Percentiles rank a stretch among this genome's conserved stretches.
These are phyloP conservation scores for Echiichthys vipera DNA, from an alignment of 2,797 vertebrate species.

Conservation along the genomic window DNA sequence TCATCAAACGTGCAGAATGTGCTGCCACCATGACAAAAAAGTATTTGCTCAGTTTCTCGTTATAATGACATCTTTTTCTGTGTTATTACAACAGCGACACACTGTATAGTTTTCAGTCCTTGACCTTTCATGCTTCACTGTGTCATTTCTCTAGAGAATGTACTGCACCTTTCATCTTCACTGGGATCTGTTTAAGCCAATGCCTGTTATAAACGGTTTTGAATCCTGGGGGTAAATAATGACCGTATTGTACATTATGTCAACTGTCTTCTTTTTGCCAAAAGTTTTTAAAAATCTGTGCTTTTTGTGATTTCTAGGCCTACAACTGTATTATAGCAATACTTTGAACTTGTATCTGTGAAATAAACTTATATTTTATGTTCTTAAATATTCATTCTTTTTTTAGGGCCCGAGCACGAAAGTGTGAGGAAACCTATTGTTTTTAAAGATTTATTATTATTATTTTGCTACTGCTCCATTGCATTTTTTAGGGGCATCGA, in stretches of 20 bases:
- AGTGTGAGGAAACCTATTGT: no score
- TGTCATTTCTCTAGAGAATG: constrained; percentile 1
- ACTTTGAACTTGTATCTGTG: constrained; percentile 28
- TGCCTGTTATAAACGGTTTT: neutral
- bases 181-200: neutral
- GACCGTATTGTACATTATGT: neutral
- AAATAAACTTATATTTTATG: constrained; percentile 66
- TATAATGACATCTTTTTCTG: neutral
- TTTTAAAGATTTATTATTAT: no score
- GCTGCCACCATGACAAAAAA: neutral
- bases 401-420: no score
- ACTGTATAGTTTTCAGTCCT: neutral
- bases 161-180: neutral
- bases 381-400: neutral
- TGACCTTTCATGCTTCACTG: neutral
- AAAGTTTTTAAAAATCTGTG: constrained; percentile 2
- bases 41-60: neutral
- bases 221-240: neutral
- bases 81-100: neutral
- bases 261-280: constrained; percentile 5
- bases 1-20: neutral
- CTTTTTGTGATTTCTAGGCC: constrained; percentile 38
- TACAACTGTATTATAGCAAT: constrained; percentile 54
- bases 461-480: no score
- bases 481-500: no score